A percentile compares a stretch with the other conserved stretches of the same genome.
Conservation (phyloP, 1,140 invertebrate genomes). For the Hestina assimilis region DNA sequence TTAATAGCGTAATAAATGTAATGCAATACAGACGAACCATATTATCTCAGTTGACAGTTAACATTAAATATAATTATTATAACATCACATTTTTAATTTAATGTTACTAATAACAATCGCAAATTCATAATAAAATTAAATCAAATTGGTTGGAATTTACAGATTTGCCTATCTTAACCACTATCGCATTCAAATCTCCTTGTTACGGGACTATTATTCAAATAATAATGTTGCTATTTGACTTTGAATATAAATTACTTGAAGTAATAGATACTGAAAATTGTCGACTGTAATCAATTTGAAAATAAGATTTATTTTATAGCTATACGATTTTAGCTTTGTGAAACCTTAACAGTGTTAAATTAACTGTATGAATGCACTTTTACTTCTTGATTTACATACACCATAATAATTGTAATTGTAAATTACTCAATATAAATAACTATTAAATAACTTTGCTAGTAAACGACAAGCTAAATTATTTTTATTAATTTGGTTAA, state of each 20-base stretch:
- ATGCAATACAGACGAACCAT: too few species aligned
- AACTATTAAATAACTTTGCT: too few species aligned
- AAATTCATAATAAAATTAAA: constrained; percentile 20
- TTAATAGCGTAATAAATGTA: too few species aligned
- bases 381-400: too few species aligned
- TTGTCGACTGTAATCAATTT: constrained; percentile 10
- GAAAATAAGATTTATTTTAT: not conserved
- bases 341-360: too few species aligned
- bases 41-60: too few species aligned
- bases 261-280: constrained; percentile 7
- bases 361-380: too few species aligned
- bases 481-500: too few species aligned
- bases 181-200: constrained; percentile 14
- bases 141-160: constrained; percentile 16
- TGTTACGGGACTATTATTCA: constrained; percentile 13
- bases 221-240: constrained; percentile 9
- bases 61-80: not conserved
- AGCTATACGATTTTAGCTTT: not conserved
- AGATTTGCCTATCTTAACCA: constrained; percentile 14
- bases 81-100: constrained; percentile 3
- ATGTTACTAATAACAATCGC: constrained; percentile 2
- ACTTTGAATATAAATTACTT: constrained; percentile 5
- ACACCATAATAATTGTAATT: too few species aligned
- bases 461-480: too few species aligned
- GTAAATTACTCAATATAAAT: too few species aligned